Conservation (phyloP, 2,888 invertebrate species). For the Balanococcus diminutus region DNA sequence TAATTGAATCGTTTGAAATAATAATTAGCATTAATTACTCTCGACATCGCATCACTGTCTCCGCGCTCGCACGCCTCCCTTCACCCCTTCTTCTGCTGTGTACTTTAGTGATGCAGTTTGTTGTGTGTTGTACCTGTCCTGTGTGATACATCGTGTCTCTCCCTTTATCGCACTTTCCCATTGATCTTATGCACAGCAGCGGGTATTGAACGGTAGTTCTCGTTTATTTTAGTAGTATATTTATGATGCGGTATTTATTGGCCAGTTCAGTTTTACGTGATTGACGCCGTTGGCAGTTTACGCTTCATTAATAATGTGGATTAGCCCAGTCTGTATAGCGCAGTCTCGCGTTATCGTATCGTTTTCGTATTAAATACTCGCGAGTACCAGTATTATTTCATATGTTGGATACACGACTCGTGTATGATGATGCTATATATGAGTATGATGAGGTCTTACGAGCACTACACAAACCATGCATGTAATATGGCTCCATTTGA, state of each 20-base stretch:
- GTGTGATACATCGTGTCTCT: neutral
- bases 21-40: conserved; percentile 53
- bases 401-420: neutral
- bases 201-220: neutral
- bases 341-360: neutral
- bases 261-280: neutral
- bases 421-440: too few relatives aligned
- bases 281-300: neutral
- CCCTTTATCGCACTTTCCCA: neutral
- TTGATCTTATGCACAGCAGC: neutral
- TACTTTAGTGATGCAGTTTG: neutral
- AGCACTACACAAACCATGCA: too few relatives aligned
- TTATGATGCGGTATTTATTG: neutral
- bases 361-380: neutral
- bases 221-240: neutral
- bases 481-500: neutral
- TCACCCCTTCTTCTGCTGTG: neutral
- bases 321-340: neutral
- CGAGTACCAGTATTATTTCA: neutral
- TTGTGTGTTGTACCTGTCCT: neutral
- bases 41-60: neutral
- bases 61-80: neutral
- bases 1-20: conserved; percentile 55
- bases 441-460: neutral
- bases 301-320: conserved; percentile 7